phyloP scores from a whole-genome alignment of 1,140 invertebrate genomes.

The Cydia fagiglandana region DNA sequence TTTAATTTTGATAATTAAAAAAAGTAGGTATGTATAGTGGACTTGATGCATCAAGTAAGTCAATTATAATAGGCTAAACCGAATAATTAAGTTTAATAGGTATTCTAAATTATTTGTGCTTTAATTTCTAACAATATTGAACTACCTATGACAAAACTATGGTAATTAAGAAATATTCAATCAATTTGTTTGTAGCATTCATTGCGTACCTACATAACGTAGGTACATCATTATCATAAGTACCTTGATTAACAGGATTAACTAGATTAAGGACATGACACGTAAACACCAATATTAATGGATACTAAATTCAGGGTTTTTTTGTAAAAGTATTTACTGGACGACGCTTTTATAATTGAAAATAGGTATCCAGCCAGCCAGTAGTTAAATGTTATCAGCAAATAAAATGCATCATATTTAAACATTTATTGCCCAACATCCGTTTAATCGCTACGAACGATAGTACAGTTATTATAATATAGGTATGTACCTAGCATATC shows the following conservation, averaged over 20 bases:
- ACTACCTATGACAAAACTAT: too few species aligned
- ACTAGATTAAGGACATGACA: neutral
- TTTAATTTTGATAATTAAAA: too few species aligned
- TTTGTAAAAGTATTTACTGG: neutral
- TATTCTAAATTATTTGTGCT: too few species aligned
- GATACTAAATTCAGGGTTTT: neutral
- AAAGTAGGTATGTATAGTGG: too few species aligned
- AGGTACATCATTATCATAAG: neutral
- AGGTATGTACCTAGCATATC: neutral
- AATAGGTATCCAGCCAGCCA: neutral
- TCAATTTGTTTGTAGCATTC: too few species aligned
- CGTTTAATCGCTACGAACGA: neutral
- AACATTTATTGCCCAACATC: constrained; percentile 21
- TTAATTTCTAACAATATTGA: too few species aligned
- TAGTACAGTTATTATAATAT: neutral
- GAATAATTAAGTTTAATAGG: too few species aligned
- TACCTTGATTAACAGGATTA: neutral
- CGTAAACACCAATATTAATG: neutral
- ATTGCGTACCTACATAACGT: too few species aligned
- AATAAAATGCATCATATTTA: neutral
- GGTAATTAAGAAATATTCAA: too few species aligned
- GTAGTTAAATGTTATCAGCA: neutral
- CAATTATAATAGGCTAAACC: too few species aligned
- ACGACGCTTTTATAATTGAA: neutral
- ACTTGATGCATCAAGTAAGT: too few species aligned